Conservation (phyloP, 2,113 vertebrate genomes). For the Eolophus roseicapilla region DNA sequence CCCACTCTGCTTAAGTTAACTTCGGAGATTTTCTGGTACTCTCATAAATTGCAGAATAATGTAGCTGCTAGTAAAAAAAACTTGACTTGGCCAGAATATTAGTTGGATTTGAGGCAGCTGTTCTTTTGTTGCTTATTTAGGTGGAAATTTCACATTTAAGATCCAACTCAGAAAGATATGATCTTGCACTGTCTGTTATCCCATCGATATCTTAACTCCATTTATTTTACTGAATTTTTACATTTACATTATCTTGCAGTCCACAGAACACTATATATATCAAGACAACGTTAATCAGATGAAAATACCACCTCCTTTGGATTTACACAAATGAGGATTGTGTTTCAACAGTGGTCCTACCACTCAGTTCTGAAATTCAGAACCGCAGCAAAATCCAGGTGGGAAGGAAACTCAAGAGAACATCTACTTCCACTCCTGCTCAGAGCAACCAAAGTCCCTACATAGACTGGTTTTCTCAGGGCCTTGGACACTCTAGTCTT, state of each 20-base stretch:
- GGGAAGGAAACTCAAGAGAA: not conserved
- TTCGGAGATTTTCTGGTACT: not conserved
- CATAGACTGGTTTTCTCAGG: not conserved
- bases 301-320: not conserved
- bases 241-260: not conserved
- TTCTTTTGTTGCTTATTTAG: not conserved
- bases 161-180: not conserved
- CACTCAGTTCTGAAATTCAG: not conserved
- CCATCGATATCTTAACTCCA: not conserved
- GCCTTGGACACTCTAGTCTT: not conserved
- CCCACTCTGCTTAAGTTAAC: not conserved
- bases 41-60: not conserved
- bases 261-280: not conserved
- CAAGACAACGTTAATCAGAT: not conserved
- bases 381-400: not conserved
- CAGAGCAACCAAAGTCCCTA: not conserved
- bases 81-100: not conserved
- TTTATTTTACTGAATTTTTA: not conserved
- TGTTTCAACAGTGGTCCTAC: not conserved
- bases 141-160: not conserved
- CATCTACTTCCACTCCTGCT: not conserved
- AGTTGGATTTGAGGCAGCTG: not conserved
- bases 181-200: not conserved
- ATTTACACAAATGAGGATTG: not conserved
- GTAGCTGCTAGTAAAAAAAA: not conserved